These are phyloP conservation scores for Nasonia oneida DNA, from an alignment of 2,888 invertebrate species.

Conservation along the genomic window DNA sequence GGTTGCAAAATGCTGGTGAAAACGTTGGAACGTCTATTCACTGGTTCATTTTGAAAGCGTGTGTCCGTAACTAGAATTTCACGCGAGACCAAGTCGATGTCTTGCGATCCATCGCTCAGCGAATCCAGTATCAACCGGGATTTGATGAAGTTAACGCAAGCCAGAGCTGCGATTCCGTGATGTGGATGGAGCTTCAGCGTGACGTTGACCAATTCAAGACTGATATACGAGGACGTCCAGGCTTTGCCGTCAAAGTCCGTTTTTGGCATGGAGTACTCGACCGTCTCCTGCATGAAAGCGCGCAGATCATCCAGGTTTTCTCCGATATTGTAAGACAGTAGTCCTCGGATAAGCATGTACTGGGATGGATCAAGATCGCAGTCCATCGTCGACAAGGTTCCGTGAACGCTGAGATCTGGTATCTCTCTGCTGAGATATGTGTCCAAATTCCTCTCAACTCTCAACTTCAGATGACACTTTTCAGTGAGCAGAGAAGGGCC, in stretches of 20 bases:
- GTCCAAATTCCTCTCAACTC: slow-evolving; percentile 91
- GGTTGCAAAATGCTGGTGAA: slow-evolving; percentile 94
- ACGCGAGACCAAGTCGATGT: slow-evolving; percentile 95
- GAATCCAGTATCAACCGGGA: slow-evolving; percentile 92
- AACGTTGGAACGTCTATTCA: slow-evolving; percentile 89
- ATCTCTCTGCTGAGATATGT: slow-evolving; percentile 79
- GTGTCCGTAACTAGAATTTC: slow-evolving; percentile 92
- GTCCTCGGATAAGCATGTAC: slow-evolving; percentile 92
- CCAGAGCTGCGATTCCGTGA: slow-evolving; percentile 83
- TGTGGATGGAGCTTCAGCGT: slow-evolving; percentile 86
- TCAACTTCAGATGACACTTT: slow-evolving; percentile 89
- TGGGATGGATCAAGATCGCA: slow-evolving; percentile 90
- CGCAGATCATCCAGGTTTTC: slow-evolving; percentile 88
- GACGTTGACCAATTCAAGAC: slow-evolving; percentile 92
- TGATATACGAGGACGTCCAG: slow-evolving; percentile 90
- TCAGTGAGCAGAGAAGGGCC: slow-evolving; percentile 89
- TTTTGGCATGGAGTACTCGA: slow-evolving; percentile 65
- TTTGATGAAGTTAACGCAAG: slow-evolving; percentile 94
- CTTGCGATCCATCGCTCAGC: slow-evolving; percentile 93
- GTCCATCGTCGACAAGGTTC: slow-evolving; percentile 91
- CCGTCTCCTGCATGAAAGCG: slow-evolving; percentile 71
- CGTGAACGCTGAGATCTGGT: slow-evolving; percentile 92
- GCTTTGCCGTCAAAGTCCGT: slow-evolving; percentile 79
- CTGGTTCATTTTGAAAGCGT: slow-evolving; percentile 84
- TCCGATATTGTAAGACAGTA: slow-evolving; percentile 93